Conservation (phyloP, 2,113 vertebrate genomes). For the Odocoileus hemionus region DNA sequence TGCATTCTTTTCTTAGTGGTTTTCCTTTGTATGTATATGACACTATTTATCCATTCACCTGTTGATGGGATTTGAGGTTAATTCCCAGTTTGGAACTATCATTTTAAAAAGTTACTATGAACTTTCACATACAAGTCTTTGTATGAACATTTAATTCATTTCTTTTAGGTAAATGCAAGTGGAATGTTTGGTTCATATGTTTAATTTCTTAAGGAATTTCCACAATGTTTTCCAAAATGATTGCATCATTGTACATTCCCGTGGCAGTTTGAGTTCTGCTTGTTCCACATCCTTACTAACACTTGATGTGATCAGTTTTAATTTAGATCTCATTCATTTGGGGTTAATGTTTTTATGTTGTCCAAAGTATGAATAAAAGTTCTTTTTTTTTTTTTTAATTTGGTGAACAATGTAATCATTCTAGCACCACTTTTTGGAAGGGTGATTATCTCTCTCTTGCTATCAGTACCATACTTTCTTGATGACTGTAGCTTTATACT, state of each 20-base stretch:
- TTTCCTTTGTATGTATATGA: not conserved
- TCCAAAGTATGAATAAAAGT: not conserved
- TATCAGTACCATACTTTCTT: not conserved
- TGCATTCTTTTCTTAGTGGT: not conserved
- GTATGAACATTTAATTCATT: constrained; percentile 5
- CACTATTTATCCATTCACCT: not conserved
- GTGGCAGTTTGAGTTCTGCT: not conserved
- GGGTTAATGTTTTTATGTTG: not conserved
- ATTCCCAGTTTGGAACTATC: not conserved
- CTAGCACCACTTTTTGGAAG: not conserved
- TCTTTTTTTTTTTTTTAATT: not conserved
- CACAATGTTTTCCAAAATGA: not conserved
- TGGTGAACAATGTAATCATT: not conserved
- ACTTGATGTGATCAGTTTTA: not conserved
- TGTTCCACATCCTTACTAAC: not conserved
- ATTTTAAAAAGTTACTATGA: not conserved
- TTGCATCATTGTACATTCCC: not conserved
- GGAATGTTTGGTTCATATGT: not conserved
- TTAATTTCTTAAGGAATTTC: constrained; percentile 29
- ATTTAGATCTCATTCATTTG: not conserved
- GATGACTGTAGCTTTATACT: not conserved
- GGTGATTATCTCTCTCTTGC: not conserved
- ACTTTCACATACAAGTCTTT: not conserved
- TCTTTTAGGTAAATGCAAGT: not conserved
- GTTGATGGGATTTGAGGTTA: not conserved